Evolutionary conservation across 1,140 invertebrate genomes (phyloP), one percentile per base, ranked within the genome.

Genomic region (Heliothis subflexa): DNA sequence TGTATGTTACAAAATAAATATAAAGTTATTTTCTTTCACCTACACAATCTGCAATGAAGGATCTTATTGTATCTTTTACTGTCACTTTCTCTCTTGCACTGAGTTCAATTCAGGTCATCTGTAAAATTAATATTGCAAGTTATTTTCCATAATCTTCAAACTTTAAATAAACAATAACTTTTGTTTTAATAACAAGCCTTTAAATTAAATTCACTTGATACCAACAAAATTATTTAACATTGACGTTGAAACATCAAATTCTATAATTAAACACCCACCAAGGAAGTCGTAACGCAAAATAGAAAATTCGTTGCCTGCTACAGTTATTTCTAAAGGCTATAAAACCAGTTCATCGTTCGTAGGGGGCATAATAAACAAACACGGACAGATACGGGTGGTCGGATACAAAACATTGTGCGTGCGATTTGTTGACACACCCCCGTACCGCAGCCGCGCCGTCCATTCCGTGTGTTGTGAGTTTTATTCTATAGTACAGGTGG

Each of bases 381-480:
- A 82, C 80, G 79, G 66, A 78, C 80, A 79, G 80, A 87, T 87
- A 87, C 82, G 88, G 88, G 88, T 89, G 89, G 89, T 87, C 87
- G 87, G 78, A 33, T 52, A 82, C 78, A 84, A 85, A 85, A 85
- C 83, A 81, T 73, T 73, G 68, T 74, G 59, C 55, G 84, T 79
- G 82, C 81, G 85, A 87, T 89, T 87, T 90, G 89, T 90, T 89
- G 89, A 90, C 88, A 89, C 80, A 79, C 73, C 71, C 75, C 64
- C 47, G n/a, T 50, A 52, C 66, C 66, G 12, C 47, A 28, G 18
- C 1, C 12, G 5, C 47, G 12, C 47, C 64, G 66, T 18, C 28
- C 66, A 28, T 70, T 66, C 40, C n/a, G 13, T 59, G 47, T 40
- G 55, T 25, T 2, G 21, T 25, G 50, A 13, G 50, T 33, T 11